phyloP scores from a whole-genome alignment of 64 coral and sea anemone species.

The Montipora capricornis region DNA sequence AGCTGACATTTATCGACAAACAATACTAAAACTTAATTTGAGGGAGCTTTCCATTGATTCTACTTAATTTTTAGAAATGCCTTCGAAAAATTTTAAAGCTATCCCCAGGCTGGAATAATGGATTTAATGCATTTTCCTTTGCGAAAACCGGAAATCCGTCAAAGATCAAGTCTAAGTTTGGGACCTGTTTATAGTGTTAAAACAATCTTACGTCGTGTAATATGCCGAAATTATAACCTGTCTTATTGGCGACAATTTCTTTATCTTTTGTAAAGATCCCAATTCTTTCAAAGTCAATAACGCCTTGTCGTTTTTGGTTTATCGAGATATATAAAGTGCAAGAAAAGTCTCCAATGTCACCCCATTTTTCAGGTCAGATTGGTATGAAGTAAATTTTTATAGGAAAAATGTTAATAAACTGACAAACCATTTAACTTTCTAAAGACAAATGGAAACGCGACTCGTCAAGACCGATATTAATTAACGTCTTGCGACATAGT shows the following conservation, averaged over 20 bases:
- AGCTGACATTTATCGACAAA: neutral
- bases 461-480: conserved; percentile 5
- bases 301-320: neutral
- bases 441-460: neutral
- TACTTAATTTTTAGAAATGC: neutral
- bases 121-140: neutral
- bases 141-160: neutral
- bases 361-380: neutral
- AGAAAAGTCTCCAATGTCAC: neutral
- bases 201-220: neutral
- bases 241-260: neutral
- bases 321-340: neutral
- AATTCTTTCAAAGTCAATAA: conserved; percentile 27
- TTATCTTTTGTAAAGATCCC: conserved; percentile 26
- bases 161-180: neutral
- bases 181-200: neutral
- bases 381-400: no score
- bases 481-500: conserved; percentile 13
- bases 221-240: neutral
- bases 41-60: neutral
- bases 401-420: no score
- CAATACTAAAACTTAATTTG: neutral
- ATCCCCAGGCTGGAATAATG: neutral
- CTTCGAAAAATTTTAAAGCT: conserved; percentile 1
- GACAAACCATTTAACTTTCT: no score